Evolutionary conservation across 1,140 invertebrate species (phyloP).

Genomic region (Drosophila pseudoobscura): DNA sequence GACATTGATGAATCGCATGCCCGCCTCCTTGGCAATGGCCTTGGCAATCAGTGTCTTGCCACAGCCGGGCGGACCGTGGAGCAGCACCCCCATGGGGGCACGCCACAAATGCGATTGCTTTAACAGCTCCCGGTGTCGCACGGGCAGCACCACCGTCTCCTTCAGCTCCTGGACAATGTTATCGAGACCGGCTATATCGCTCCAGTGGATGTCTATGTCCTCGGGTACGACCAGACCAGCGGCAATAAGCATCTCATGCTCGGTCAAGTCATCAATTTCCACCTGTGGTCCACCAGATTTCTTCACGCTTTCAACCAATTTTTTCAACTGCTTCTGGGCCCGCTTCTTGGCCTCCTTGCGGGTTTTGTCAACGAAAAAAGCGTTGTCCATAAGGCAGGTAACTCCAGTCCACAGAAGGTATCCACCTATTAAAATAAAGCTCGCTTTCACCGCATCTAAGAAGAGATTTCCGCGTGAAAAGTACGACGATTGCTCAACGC

Average conservation of each 20-base stretch:
- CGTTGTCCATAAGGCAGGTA: conserved; percentile 84
- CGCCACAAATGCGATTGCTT: conserved; percentile 92
- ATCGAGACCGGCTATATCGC: conserved; percentile 96
- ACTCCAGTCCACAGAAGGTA: conserved; percentile 70
- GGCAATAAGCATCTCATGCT: conserved; percentile 98
- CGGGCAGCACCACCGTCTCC: conserved; percentile 96
- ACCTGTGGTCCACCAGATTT: no score
- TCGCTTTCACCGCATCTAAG: no score
- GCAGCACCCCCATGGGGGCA: conserved; percentile 95
- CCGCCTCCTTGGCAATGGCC: conserved; percentile 96
- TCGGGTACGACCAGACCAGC: conserved; percentile 95
- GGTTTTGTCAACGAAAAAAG: conserved; percentile 90
- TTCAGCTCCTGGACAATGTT: conserved; percentile 93
- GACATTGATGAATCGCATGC: conserved; percentile 97
- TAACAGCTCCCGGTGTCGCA: conserved; percentile 93
- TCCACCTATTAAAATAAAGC: conserved; percentile 86
- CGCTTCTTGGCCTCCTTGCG: conserved; percentile 90
- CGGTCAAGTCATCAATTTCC: conserved; percentile 85
- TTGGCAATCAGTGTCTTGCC: conserved; percentile 98
- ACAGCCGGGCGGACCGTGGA: conserved; percentile 95
- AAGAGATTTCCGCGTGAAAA: no score
- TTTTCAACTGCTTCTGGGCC: conserved; percentile 86
- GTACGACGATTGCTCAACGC: no score
- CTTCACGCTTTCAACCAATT: conserved; percentile 73
- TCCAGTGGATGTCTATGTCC: conserved; percentile 93